Base-by-base conservation (phyloP, 2,797 vertebrate genomes). In the Acanthornis magna region DNA sequence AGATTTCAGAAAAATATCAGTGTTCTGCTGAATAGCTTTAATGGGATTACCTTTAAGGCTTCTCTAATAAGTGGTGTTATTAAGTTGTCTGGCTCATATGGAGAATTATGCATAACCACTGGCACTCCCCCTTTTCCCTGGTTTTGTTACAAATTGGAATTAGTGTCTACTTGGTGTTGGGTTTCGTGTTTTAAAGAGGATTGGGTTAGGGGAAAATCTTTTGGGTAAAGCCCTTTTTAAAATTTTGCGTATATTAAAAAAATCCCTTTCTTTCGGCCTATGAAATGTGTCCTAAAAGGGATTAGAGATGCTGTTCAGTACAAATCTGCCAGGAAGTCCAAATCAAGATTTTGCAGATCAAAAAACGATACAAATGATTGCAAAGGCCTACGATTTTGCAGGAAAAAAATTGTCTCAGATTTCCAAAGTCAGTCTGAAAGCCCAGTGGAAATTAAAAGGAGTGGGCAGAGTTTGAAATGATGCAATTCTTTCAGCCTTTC, bases 1-100 rank as follows among this genome's bases (percentile, higher is more conserved):
- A 96, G 96, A 95, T 96, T 97, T 95, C 79, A 96, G 94, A 85
- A 95, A 95, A 94, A 96, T 96, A 96, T 94, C 93, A 85, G 50
- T 91, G 94, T 90, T 97, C 88, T 95, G 95, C 91, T 97, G 95
- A 96, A 94, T 95, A 91, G 88, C 71, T 97, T 76, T 97, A 97
- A 97, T 89, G 95, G 94, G 96, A 97, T 97, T 97, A 98, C 96
- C 89, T 96, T 93, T 85, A 96, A 96, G 96, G 91, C 95, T 96
- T 89, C 95, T 97, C 94, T 97, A 97, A 97, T 97, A 97, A 97
- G 94, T 92, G 96, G 74, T 83, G 91, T 96, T 96, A 96, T 96
- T 97, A 96, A 96, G 92, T 97, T 95, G 92, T 93, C 93, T 95
- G 79, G 88, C 92, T 97, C 78, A 83, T 86, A 95, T 4, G 53